Conservation (phyloP, 2,113 vertebrate species). For the Alethe diademata region DNA sequence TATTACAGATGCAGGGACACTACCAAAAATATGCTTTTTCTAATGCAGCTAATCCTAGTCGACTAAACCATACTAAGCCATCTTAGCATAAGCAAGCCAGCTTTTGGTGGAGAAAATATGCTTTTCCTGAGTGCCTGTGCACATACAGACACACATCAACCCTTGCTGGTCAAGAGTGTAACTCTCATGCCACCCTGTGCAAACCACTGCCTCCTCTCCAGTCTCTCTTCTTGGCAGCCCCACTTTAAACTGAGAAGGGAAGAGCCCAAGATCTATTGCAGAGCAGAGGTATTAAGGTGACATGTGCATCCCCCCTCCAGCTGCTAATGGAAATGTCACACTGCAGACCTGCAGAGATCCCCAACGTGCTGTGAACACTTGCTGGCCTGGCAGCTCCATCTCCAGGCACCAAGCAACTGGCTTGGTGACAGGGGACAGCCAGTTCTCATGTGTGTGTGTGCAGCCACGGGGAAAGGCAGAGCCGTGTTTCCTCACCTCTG, state of each 20-base stretch:
- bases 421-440: background rate
- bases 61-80: conserved; percentile 37
- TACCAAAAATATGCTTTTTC: conserved; percentile 3
- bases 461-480: background rate
- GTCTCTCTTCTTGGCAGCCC: background rate
- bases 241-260: background rate
- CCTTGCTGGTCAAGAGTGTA: background rate
- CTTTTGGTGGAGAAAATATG: conserved; percentile 9
- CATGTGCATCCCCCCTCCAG: background rate
- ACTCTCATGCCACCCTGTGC: background rate
- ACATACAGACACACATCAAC: background rate
- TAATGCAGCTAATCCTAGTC: conserved; percentile 32
- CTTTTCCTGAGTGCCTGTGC: background rate
- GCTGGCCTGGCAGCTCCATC: background rate
- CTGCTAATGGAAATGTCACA: conserved; percentile 41
- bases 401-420: background rate
- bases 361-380: background rate
- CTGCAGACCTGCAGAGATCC: background rate
- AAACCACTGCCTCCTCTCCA: background rate
- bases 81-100: conserved; percentile 19
- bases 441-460: background rate
- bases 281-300: background rate
- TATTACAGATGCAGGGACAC: background rate
- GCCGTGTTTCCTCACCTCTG: background rate
- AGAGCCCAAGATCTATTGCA: background rate